Percentiles rank a stretch among this genome's conserved stretches.
Evolutionary conservation across 2,888 invertebrate species (phyloP).

Genomic region (Morpho achilles): DNA sequence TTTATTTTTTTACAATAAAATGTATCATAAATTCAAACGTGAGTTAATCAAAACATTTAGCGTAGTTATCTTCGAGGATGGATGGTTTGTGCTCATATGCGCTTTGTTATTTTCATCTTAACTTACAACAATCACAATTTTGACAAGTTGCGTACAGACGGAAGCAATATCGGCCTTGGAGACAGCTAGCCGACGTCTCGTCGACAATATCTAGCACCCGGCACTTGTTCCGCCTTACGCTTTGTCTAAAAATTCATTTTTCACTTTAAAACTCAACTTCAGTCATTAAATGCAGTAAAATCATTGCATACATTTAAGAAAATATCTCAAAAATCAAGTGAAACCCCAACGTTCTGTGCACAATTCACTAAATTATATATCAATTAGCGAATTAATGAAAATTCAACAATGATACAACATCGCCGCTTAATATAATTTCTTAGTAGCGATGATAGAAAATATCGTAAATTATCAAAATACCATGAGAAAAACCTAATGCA

Average conservation of each 20-base stretch:
- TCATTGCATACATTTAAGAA: constrained; percentile 67
- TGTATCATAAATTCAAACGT: constrained; percentile 79
- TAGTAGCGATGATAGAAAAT: constrained; percentile 59
- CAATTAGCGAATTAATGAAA: constrained; percentile 56
- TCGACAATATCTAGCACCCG: neutral
- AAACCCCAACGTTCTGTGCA: constrained; percentile 78
- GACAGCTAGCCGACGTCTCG: neutral
- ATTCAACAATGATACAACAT: constrained; percentile 67
- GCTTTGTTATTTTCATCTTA: constrained; percentile 68
- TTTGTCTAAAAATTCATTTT: constrained; percentile 48
- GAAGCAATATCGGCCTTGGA: constrained; percentile 25
- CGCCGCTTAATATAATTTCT: constrained; percentile 45
- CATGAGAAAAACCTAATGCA: constrained; percentile 63
- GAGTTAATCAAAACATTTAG: constrained; percentile 74
- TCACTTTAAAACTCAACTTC: constrained; percentile 62
- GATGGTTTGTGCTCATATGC: constrained; percentile 78
- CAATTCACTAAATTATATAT: constrained; percentile 62
- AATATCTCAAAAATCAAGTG: constrained; percentile 76
- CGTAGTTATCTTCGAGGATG: constrained; percentile 71
- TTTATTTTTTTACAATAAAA: constrained; percentile 70
- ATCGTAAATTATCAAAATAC: constrained; percentile 59
- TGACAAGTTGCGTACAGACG: constrained; percentile 37
- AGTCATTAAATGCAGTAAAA: constrained; percentile 68
- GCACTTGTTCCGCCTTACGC: constrained; percentile 33
- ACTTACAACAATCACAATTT: constrained; percentile 72